phyloP scores from a whole-genome alignment of 2,797 vertebrate species.

The Gymnocypris eckloni region DNA sequence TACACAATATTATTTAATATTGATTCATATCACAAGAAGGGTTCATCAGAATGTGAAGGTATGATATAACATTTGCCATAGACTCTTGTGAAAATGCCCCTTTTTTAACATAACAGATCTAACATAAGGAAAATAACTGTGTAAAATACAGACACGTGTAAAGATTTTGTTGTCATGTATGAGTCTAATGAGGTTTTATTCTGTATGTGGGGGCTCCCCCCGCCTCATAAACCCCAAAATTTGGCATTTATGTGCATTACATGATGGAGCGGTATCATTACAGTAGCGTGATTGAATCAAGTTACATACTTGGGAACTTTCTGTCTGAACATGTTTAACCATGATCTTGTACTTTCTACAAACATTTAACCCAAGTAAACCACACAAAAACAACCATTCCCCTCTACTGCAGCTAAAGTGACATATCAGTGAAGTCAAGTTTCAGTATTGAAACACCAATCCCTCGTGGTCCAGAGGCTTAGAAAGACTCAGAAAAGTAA shows the following conservation, averaged over 20 bases:
- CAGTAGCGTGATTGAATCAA: not conserved
- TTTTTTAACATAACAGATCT: not conserved
- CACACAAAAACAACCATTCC: not conserved
- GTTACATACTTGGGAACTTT: not conserved
- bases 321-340: constrained; percentile 10
- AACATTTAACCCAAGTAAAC: constrained; percentile 1
- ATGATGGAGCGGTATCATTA: not conserved
- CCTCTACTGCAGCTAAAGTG: not conserved
- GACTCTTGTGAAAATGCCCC: not conserved
- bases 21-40: not conserved
- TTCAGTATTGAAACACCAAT: constrained; percentile 8
- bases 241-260: not conserved
- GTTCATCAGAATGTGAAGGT: not conserved
- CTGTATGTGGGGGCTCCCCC: not conserved
- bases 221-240: not conserved
- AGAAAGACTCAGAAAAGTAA: constrained; percentile 2
- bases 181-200: not conserved
- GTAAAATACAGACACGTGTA: not conserved
- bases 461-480: constrained; percentile 3
- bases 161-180: not conserved
- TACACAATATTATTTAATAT: not conserved
- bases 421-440: not conserved
- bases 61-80: not conserved
- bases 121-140: not conserved
- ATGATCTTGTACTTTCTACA: constrained; percentile 2